Evolutionary conservation across 2,797 vertebrate genomes (phyloP), one percentile per base, ranked within the genome.

Genomic region (Chaunax sp.): DNA sequence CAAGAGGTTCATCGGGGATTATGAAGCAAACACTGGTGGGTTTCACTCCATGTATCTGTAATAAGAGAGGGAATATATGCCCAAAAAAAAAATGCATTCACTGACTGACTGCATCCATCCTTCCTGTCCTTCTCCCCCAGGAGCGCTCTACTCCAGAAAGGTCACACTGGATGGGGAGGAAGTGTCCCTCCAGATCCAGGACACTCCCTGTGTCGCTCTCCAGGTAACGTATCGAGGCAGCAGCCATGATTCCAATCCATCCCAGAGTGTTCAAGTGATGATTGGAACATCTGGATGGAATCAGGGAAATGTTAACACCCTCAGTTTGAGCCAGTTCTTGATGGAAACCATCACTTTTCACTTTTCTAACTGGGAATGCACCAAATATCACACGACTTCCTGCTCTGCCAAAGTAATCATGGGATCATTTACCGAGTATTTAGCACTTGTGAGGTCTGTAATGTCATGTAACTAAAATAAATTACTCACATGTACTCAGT

Each of bases 1-100:
- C 0, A 98, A 96, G 89, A 93, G 96, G 85, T 98, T 98, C 90
- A 98, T 97, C 59, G 96, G 96, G 38, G 96, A 98, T 87, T 98
- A 98, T 14, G 96, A 98, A 84, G 94, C 96, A 70, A 98, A 98
- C 79, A 96, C 96, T 0, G 96, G 96, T 97, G 91, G 90, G 93
- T 92, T 70, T 72, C n/a, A 3, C 6, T n/a, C 14, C 5, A n/a
- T 56, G 8, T 16, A 6, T 59, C 46, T 62, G 8, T 18, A 16
- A 19, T 49, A 25, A 56, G 5, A 14, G 1, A 3, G 23, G 45
- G 6, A 25, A 26, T 13, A 22, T 44, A 33, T 16, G 15, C 12
- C 20, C 28, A 18, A 43, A 30, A 37, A 44, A 46, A 6, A 33
- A 64, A 58, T 3, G 1, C 26, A 19, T 11, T 25, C 11, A 35